Evolutionary conservation across 2,888 invertebrate species (phyloP), one percentile per base, ranked within the genome.

Genomic region (Pachydiplax longipennis): DNA sequence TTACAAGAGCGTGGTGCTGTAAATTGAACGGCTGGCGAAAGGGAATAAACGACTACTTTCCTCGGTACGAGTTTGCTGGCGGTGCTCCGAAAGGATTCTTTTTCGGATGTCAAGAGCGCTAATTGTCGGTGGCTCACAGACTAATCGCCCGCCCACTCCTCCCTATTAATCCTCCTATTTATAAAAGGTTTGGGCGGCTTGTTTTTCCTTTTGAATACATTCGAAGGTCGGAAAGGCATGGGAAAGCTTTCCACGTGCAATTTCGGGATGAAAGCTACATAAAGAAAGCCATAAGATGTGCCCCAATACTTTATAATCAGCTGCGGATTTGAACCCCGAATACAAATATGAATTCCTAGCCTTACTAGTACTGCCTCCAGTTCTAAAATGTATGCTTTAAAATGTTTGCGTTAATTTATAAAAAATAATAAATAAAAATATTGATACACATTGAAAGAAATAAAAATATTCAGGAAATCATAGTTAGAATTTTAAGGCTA

Each of bases 1-100:
- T 87, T 87, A 87, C 87, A 87, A 61, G 87, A 35, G 13, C 18
- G 35, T 58, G 35, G 58, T 35, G 65, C 12, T 37, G 15, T 58
- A 87, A 87, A 37, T 61, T 58, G 61, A 87, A 87, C 61, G 87
- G 87, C 61, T 40, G 87, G 87, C 61, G 58, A 61, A 87, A 58
- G 87, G n/a, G 25, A n/a, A 37, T 35, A 65, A 87, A 87, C 58
- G 87, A 87, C 35, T 37, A n/a, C 5, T 35, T 18, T 31, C 58
- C 31, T 37, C n/a, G 10, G 22, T 12, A 73, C 3, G 25, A 37
- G 37, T 58, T 37, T 65, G 87, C n/a, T 58, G 87, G 8, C 61
- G 61, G 87, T 65, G 65, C 61, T 37, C 61, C 53, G 87, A 87
- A 87, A 61, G 87, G 61, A 22, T 65, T 61, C 35, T 87, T 61